Percentiles rank a stretch among this genome's conserved stretches.
These are phyloP conservation scores for Eueides isabella DNA, from an alignment of 1,140 invertebrate species.

Conservation along the genomic window DNA sequence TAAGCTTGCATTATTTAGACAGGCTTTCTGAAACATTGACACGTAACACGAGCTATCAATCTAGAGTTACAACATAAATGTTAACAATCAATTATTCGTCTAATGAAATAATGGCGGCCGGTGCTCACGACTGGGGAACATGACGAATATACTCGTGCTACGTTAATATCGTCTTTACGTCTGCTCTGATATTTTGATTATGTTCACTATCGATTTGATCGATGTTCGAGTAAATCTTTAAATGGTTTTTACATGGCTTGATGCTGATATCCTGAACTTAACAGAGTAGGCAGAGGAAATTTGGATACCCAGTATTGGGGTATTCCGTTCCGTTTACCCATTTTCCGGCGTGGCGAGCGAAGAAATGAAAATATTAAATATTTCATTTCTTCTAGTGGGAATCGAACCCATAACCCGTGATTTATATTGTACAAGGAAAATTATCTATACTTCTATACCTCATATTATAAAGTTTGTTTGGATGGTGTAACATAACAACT, in stretches of 20 bases:
- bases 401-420: too few species aligned
- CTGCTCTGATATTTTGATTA: constrained; percentile 37
- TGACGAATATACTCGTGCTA: constrained; percentile 46
- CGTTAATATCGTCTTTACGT: constrained; percentile 44
- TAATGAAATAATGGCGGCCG: constrained; percentile 70
- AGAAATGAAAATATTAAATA: not conserved
- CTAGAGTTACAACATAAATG: constrained; percentile 68
- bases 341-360: too few species aligned
- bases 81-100: constrained; percentile 73
- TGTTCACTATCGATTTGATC: constrained; percentile 26
- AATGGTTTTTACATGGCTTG: too few species aligned
- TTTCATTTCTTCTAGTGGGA: too few species aligned
- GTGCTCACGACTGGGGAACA: constrained; percentile 56
- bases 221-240: not conserved
- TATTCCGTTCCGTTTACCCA: too few species aligned
- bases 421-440: too few species aligned
- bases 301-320: too few species aligned
- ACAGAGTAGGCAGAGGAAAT: too few species aligned
- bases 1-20: constrained; percentile 45
- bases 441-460: too few species aligned
- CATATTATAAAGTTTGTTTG: too few species aligned
- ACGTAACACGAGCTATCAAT: constrained; percentile 72
- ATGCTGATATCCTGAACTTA: too few species aligned
- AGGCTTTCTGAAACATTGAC: constrained; percentile 52
- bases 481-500: too few species aligned